Base-by-base conservation (phyloP, 2,113 vertebrate species). In the Rhabdomys dilectus region DNA sequence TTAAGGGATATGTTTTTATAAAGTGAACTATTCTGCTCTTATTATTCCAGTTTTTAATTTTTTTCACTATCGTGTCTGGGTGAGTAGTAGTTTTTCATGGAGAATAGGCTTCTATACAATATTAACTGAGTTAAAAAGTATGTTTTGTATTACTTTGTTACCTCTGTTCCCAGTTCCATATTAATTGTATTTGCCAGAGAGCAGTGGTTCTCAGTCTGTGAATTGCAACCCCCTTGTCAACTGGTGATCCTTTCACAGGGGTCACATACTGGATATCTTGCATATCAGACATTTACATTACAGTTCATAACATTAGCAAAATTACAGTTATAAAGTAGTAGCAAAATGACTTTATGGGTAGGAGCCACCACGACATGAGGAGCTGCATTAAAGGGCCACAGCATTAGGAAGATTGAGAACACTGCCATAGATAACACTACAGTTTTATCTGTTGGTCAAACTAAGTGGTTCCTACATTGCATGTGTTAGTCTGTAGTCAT, bases 31-130 rank as follows among this genome's bases (percentile, higher is more conserved):
- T 85, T 76, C 24, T 92, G 2, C 4, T 81, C 22, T 76, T 89
- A 82, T 85, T 92, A 60, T 75, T 89, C 34, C 48, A 29, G 62
- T 91, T 96, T 97, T 95, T 88, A 85, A 93, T 8, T 73, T 78
- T 72, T 84, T 77, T 93, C 42, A 75, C 75, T 89, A 62, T 96
- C 78, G 96, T 36, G 13, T 95, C 80, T 94, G 62, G 58, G 34
- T 48, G 72, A 70, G 73, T 48, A 81, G 34, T 92, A 51, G 16
- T 62, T 95, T 70, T 87, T 31, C 95, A 17, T 87, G 53, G 42
- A 80, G 91, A 95, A 80, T 56, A 84, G 1, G 53, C 0, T 45
- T n/a, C 84, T 95, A 5, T 75, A 24, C 91, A 87, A 42, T 78
- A 96, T 87, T 88, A 94, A 24, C 36, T 82, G 73, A 90, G 73